Percentiles rank a stretch among this genome's conserved stretches.
Conservation (phyloP, 2,113 vertebrate genomes). For the Ceyx cyanopectus region DNA sequence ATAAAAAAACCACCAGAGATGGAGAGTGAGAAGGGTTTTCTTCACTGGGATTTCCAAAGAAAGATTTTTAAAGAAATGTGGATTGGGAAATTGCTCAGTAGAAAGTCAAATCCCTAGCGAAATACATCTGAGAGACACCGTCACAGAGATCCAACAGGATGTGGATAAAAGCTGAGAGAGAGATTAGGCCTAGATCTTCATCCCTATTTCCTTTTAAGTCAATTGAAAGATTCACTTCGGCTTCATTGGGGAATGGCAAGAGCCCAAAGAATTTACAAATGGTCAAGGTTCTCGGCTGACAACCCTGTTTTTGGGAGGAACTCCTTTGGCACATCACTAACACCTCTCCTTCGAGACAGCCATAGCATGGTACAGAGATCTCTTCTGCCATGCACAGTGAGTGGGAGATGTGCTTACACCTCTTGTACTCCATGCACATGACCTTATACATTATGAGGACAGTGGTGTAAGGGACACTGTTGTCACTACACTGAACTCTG, state of each 20-base stretch:
- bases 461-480: accelerated
- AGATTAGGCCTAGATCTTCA: not conserved
- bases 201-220: not conserved
- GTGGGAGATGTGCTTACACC: not conserved
- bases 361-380: not conserved
- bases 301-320: not conserved
- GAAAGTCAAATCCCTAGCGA: not conserved
- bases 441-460: not conserved
- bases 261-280: not conserved
- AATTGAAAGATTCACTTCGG: not conserved
- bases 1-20: not conserved
- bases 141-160: not conserved
- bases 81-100: not conserved
- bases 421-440: not conserved
- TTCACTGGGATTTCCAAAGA: not conserved
- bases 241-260: not conserved
- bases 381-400: not conserved
- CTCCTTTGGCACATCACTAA: not conserved
- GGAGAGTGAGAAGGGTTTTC: not conserved
- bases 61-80: not conserved
- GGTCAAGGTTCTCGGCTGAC: not conserved
- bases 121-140: not conserved
- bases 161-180: not conserved
- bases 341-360: not conserved
- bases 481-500: accelerated